Conservation (phyloP, 2,113 vertebrate species). For the Nematolebias whitei region DNA sequence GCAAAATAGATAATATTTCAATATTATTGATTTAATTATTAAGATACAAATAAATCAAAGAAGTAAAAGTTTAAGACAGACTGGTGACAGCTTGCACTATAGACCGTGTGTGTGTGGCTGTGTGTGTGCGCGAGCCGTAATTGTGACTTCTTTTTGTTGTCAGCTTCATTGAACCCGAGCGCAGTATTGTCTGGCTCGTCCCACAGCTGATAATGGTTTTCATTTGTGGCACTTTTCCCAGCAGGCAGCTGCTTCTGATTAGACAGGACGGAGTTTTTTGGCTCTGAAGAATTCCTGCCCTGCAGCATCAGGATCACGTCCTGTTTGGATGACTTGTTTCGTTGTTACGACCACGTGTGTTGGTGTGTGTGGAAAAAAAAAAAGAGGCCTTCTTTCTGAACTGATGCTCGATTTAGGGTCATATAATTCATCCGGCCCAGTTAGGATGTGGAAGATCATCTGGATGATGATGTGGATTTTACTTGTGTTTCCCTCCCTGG, state of each 20-base stretch:
- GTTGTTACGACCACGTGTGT: slow-evolving; percentile 50
- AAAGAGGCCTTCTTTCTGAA: slow-evolving; percentile 35
- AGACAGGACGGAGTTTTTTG: slow-evolving; percentile 40
- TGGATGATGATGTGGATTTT: slow-evolving; percentile 28
- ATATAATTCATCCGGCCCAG: slow-evolving; percentile 51
- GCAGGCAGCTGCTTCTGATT: slow-evolving; percentile 75
- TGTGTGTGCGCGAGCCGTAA: slow-evolving; percentile 26
- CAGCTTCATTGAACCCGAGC: slow-evolving; percentile 40
- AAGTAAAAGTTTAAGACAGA: slow-evolving; percentile 47
- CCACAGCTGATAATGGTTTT: slow-evolving; percentile 78
- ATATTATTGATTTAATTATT: slow-evolving; percentile 2
- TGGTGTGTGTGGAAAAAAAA: not conserved
- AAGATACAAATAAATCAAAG: slow-evolving; percentile 10
- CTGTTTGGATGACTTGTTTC: slow-evolving; percentile 68
- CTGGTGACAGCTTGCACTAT: not conserved
- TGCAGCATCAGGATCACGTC: slow-evolving; percentile 65
- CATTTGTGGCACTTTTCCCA: slow-evolving; percentile 64
- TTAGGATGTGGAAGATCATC: slow-evolving; percentile 40
- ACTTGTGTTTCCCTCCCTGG: slow-evolving; percentile 43
- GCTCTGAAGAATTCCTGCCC: slow-evolving; percentile 68
- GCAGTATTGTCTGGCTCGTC: slow-evolving; percentile 59
- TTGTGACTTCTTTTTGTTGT: slow-evolving; percentile 58
- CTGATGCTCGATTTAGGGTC: slow-evolving; percentile 67
- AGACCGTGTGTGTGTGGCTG: slow-evolving; percentile 8
- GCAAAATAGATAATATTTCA: too few species aligned